Conservation (phyloP, 1,140 invertebrate genomes). For the Eupristina koningsbergeri region DNA sequence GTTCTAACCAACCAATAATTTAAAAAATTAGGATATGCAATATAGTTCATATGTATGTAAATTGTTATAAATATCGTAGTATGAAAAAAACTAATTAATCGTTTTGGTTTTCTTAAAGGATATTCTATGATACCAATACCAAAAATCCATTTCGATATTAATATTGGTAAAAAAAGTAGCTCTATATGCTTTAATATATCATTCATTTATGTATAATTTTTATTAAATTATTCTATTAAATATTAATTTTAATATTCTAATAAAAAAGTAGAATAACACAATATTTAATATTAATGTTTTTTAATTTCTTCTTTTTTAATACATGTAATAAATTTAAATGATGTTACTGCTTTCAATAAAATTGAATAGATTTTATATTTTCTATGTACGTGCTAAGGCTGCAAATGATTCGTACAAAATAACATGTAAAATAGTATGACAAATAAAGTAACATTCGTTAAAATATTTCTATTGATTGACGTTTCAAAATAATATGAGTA, state of each 20-base stretch:
- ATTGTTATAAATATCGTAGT: not conserved
- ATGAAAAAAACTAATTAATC: conserved; percentile 38
- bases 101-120: conserved; percentile 24
- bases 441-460: no score
- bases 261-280: no score
- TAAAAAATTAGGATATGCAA: not conserved
- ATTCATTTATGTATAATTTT: not conserved
- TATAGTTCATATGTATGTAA: not conserved
- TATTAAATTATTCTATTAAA: not conserved
- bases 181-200: conserved; percentile 2
- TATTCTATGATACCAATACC: conserved; percentile 46
- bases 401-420: no score
- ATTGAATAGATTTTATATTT: no score
- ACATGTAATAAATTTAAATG: no score
- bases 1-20: not conserved
- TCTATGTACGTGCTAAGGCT: no score
- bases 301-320: no score
- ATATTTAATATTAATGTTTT: no score
- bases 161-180: not conserved
- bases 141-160: conserved; percentile 41
- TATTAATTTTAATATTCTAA: not conserved
- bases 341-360: no score
- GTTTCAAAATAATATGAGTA: no score
- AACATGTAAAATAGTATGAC: no score
- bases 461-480: no score